These are phyloP conservation scores for Drosophila picticornis DNA, from an alignment of 2,888 invertebrate genomes.

Conservation along the genomic window DNA sequence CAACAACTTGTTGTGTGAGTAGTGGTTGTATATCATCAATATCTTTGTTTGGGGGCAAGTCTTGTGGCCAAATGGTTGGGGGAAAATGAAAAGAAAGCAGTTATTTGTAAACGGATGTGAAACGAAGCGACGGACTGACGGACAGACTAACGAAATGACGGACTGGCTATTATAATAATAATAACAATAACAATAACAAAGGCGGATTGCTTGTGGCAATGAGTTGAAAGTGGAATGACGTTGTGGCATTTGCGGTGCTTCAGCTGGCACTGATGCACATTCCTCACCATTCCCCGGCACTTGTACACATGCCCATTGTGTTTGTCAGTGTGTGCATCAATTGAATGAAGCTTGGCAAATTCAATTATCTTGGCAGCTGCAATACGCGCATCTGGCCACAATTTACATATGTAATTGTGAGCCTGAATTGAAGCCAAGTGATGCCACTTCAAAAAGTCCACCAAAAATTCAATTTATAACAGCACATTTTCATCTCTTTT, in stretches of 20 bases:
- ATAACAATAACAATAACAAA: slow-evolving; percentile 28
- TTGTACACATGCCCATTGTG: slow-evolving; percentile 31
- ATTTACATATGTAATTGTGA: slow-evolving; percentile 63
- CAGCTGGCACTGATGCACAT: slow-evolving; percentile 28
- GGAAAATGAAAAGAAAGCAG: slow-evolving; percentile 52
- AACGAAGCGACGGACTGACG: slow-evolving; percentile 16
- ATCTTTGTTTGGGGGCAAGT: slow-evolving; percentile 6
- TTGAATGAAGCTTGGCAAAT: slow-evolving; percentile 67
- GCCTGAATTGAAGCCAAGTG: slow-evolving; percentile 42
- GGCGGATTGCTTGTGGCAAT: slow-evolving; percentile 25
- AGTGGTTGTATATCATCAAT: slow-evolving; percentile 1
- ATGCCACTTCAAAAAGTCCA: slow-evolving; percentile 17
- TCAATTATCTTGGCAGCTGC: slow-evolving; percentile 69
- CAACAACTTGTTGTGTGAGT: slow-evolving; percentile 7
- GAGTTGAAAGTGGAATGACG: slow-evolving; percentile 32
- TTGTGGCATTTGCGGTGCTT: slow-evolving; percentile 51
- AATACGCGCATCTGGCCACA: slow-evolving; percentile 53
- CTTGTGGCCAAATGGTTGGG: slow-evolving; percentile 5
- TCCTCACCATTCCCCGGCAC: slow-evolving; percentile 5
- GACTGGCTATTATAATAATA: slow-evolving; percentile 26
- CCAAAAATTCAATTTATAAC: slow-evolving; percentile 61
- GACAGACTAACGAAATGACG: slow-evolving; percentile 5
- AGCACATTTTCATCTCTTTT: slow-evolving; percentile 8
- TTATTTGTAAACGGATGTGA: slow-evolving; percentile 58
- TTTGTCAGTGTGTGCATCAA: slow-evolving; percentile 48